phyloP scores from a whole-genome alignment of 2,113 vertebrate species.

The Neolamprologus caudopunctatus region DNA sequence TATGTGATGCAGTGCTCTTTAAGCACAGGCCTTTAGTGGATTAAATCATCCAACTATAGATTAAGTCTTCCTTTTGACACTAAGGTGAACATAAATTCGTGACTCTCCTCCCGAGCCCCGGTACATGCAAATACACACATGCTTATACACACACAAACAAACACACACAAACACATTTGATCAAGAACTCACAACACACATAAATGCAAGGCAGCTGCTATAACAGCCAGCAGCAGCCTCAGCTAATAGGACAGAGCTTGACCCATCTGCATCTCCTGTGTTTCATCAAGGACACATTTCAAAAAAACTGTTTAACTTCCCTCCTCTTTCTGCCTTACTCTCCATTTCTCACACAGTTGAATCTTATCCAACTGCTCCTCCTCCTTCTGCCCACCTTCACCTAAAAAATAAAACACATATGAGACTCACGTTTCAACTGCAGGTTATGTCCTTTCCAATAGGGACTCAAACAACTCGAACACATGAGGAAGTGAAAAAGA shows the following conservation, averaged over 20 bases:
- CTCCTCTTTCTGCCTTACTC: neutral
- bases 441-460: neutral
- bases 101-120: neutral
- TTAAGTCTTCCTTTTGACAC: constrained; percentile 5
- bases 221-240: neutral
- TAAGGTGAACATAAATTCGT: neutral
- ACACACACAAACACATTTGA: neutral
- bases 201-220: neutral
- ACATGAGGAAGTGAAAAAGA: neutral
- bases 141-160: neutral
- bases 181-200: neutral
- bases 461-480: neutral
- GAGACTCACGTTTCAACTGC: neutral
- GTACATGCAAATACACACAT: neutral
- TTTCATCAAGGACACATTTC: constrained; percentile 7
- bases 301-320: neutral
- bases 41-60: neutral
- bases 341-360: neutral
- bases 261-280: constrained; percentile 1
- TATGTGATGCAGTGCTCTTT: neutral
- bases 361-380: neutral
- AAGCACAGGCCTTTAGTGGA: neutral
- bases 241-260: neutral
- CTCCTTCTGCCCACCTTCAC: neutral
- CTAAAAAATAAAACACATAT: neutral